These are phyloP conservation scores for Lithodes maja DNA, from an alignment of 2,888 invertebrate species.

Conservation along the genomic window DNA sequence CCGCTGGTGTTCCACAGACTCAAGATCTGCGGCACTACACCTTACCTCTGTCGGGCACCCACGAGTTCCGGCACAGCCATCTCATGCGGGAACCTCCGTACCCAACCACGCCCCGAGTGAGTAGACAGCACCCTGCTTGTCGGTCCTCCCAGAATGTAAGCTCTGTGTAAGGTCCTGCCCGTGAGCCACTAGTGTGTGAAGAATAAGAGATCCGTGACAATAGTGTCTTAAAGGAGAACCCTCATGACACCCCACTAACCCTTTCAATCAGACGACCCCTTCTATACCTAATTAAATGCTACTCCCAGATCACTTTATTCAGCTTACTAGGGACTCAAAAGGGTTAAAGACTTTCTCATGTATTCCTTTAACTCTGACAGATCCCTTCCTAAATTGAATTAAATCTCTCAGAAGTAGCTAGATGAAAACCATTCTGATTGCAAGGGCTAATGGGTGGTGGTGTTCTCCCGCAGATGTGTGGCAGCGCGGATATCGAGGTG, in stretches of 20 bases:
- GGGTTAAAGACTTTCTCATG: too few species aligned
- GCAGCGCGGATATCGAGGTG: constrained; percentile 42
- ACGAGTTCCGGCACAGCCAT: constrained; percentile 39
- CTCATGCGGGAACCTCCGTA: constrained; percentile 37
- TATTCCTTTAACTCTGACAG: too few species aligned
- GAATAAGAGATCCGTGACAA: too few species aligned
- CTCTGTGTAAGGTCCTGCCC: not conserved
- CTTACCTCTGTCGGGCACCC: constrained; percentile 35
- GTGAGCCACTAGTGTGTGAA: not conserved
- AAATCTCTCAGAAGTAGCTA: too few species aligned
- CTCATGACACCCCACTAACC: too few species aligned
- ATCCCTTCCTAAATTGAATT: too few species aligned
- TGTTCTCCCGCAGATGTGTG: constrained; percentile 44
- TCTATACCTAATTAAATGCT: too few species aligned
- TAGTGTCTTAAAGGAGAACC: too few species aligned
- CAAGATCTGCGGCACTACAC: constrained; percentile 44
- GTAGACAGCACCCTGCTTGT: constrained; percentile 16
- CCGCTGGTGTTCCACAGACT: constrained; percentile 13
- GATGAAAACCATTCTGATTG: too few species aligned
- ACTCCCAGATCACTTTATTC: too few species aligned
- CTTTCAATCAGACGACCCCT: too few species aligned
- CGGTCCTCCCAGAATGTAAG: constrained; percentile 3
- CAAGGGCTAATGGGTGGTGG: not conserved
- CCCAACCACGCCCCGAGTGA: constrained; percentile 41
- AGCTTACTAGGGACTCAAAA: too few species aligned